Evolutionary conservation across 2,888 invertebrate genomes (phyloP), one percentile per base, ranked within the genome.

Genomic region (Drosophila parthenogenetica): DNA sequence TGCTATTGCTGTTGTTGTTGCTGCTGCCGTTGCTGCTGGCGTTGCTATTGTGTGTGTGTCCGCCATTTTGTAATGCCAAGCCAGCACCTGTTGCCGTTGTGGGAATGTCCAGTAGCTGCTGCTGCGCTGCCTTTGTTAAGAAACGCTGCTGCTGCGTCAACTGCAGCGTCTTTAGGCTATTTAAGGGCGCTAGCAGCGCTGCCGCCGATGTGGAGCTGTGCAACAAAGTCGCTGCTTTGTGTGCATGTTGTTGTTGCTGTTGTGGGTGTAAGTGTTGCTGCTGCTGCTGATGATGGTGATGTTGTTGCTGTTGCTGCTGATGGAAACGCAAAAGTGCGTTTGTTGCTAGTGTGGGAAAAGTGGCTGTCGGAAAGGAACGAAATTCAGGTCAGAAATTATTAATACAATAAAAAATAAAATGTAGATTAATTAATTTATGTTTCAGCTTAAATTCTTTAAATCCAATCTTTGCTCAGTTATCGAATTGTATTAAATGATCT

Each of bases 121-220:
- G 90, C 58, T 83, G 83, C 46, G 77, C 76, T 5, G 83, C 45
- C 46, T 87, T 85, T 55, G 68, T 58, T 43, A 84, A 64, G 70
- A 84, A 89, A 37, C 82, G 84, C n/a, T 73, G 76, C 25, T 88
- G 90, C 53, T 87, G 90, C 42, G 76, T 40, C 19, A 87, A 67
- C 62, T 90, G 90, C 57, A 91, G 69, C n/a, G 88, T 79, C 70
- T 91, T 91, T 3, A 91, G 68, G 16, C 87, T 80, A 57, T 88
- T 88, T 22, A 91, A 64, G 0, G 91, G 90, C 77, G 84, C 84
- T 81, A 91, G 77, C 55, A 91, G 60, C 19, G 89, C 72, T 19
- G 87, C 43, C 64, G 69, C 40, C 65, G 80, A 46, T 42, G 82
- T 59, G 77, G 79, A 40, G 78, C 68, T 45, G 68, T 69, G 55